Base-by-base conservation (phyloP, 2,888 invertebrate species). In the Sarcophaga variegata region DNA sequence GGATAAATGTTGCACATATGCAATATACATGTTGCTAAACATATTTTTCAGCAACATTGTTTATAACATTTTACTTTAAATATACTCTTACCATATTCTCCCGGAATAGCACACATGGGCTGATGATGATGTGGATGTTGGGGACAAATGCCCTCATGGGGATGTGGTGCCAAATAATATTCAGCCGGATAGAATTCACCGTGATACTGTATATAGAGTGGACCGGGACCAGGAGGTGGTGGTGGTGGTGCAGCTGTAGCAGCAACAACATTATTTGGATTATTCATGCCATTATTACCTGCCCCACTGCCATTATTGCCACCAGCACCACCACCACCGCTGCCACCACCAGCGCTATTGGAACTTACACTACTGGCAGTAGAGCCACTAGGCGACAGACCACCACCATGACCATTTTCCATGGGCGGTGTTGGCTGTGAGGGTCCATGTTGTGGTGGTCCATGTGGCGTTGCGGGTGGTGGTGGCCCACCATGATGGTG, bases 101-200 rank as follows among this genome's bases (percentile, higher is more conserved):
- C 94, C 91, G 96, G 96, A 93, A 96, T 94, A 88, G 96, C 95
- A 94, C 96, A 96, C 94, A 96, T 95, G 94, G 95, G 93, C 94
- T 95, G 95, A 91, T 96, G 96, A 81, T 92, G 92, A 86, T 92
- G 92, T 71, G 91, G 89, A 92, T 95, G 95, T 87, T 96, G 95
- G 89, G 95, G 95, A 91, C 96, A 96, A 86, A 93, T 92, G 77
- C 93, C 93, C 80, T 93, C 93, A 88, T 92, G 92, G 84, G 93
- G 93, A 91, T 93, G 93, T 59, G 93, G 93, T 72, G 93, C 92
- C 59, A 93, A 92, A 87, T 92, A 93, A 88, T 93, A 93, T 85
- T 93, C 93, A 79, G 93, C 89, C 82, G 93, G 92, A 92, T 91
- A 93, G 83, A 92, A 93, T 47, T 93, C 93, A 62, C 92, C 91